These are phyloP conservation scores for Poeciliopsis retropinna DNA, from an alignment of 2,113 vertebrate genomes.

Conservation along the genomic window DNA sequence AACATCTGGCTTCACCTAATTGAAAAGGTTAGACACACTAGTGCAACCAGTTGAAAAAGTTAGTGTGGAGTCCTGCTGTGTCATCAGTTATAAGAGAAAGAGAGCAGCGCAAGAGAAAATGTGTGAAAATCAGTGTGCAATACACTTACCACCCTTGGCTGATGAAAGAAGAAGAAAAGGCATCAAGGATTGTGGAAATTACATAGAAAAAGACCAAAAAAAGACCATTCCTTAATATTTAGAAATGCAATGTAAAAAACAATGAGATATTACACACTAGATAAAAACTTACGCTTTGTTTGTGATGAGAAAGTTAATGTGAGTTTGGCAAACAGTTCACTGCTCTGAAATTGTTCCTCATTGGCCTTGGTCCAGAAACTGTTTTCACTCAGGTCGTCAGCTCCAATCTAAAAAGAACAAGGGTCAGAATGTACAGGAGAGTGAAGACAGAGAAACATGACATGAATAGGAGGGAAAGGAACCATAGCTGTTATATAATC, in stretches of 20 bases:
- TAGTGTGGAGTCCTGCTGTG: background rate
- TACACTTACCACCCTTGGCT: slow-evolving; percentile 78
- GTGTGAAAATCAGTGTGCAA: slow-evolving; percentile 23
- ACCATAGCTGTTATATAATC: slow-evolving; percentile 25
- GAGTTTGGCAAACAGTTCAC: slow-evolving; percentile 91
- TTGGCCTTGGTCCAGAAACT: slow-evolving; percentile 90
- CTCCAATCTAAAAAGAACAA: slow-evolving; percentile 75
- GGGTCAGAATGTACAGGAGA: background rate
- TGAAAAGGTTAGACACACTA: background rate
- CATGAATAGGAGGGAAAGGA: slow-evolving; percentile 11
- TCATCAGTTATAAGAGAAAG: slow-evolving; percentile 40
- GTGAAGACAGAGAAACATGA: background rate
- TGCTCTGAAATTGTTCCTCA: slow-evolving; percentile 86
- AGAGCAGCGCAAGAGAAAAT: slow-evolving; percentile 11
- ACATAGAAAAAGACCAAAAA: slow-evolving; percentile 6
- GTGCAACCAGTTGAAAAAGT: background rate
- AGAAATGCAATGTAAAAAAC: slow-evolving; percentile 10
- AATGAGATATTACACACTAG: slow-evolving; percentile 21
- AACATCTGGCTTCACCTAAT: background rate
- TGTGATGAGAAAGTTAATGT: slow-evolving; percentile 87
- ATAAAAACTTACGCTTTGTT: slow-evolving; percentile 85
- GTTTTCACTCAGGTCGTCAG: slow-evolving; percentile 85
- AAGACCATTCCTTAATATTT: slow-evolving; percentile 46
- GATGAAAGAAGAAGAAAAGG: slow-evolving; percentile 42
- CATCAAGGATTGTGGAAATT: slow-evolving; percentile 1